These are phyloP conservation scores for Dendroctonus ponderosae DNA, from an alignment of 1,140 invertebrate genomes.

Conservation along the genomic window DNA sequence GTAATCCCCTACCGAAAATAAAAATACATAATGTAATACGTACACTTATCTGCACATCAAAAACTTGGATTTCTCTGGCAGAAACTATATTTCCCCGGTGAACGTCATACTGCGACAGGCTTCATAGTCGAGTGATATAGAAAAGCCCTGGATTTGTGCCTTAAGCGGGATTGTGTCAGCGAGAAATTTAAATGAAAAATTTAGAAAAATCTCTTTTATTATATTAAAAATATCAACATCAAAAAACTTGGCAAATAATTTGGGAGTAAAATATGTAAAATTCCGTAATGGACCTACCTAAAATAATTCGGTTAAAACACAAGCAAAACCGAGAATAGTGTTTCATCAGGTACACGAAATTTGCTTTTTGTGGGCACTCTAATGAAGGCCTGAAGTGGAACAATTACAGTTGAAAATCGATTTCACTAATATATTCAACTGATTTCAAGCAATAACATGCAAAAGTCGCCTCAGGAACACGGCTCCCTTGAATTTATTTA, in stretches of 20 bases:
- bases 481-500: no score
- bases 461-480: no score
- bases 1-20: constrained; percentile 5
- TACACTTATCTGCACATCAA: constrained; percentile 12
- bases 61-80: constrained; percentile 11
- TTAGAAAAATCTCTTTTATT: background rate
- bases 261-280: no score
- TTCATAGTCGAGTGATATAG: constrained; percentile 11
- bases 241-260: background rate
- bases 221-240: background rate
- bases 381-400: no score
- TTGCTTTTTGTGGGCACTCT: no score
- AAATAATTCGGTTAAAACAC: no score
- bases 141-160: constrained; percentile 17
- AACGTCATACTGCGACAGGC: constrained; percentile 9
- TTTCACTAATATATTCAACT: no score
- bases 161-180: constrained; percentile 5
- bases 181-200: constrained; percentile 8
- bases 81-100: constrained; percentile 16
- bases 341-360: no score
- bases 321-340: no score
- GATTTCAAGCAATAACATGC: no score
- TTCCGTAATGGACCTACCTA: no score
- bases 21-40: constrained; percentile 14
- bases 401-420: no score